Percentiles rank a stretch among this genome's conserved stretches.
phyloP scores from a whole-genome alignment of 2,888 invertebrate species.

The Choristoneura rosaceana region DNA sequence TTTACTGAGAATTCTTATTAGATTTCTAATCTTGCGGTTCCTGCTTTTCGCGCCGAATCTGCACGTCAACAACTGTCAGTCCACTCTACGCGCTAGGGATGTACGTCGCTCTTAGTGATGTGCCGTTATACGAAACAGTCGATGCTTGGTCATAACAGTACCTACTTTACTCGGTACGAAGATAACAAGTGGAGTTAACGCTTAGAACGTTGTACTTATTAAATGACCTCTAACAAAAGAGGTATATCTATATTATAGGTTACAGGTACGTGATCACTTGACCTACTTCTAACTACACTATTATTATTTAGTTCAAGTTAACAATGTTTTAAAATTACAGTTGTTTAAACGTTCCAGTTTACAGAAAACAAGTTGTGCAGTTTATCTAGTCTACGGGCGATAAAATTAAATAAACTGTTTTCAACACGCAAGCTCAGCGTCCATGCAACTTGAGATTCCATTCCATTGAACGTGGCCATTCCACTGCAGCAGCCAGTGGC shows the following conservation, averaged over 20 bases:
- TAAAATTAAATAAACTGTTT: conserved; percentile 27
- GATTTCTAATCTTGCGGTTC: no score
- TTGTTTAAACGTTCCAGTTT: conserved; percentile 5
- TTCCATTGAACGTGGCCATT: conserved; percentile 54
- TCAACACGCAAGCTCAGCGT: conserved; percentile 24
- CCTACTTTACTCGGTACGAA: background rate
- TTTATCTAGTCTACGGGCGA: conserved; percentile 23
- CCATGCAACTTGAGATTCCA: conserved; percentile 44
- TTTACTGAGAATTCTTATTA: no score
- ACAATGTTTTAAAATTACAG: background rate
- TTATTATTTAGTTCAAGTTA: conserved; percentile 4
- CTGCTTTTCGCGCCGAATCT: no score
- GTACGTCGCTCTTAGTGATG: no score
- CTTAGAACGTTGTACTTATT: no score
- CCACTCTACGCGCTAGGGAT: no score
- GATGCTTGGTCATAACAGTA: no score
- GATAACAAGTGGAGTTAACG: background rate
- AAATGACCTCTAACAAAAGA: no score
- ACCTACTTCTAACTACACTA: conserved; percentile 1
- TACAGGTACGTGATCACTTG: background rate
- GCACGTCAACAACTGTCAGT: no score
- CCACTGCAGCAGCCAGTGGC: conserved; percentile 46
- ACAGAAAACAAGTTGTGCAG: conserved; percentile 24
- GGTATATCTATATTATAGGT: background rate
- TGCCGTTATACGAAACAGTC: no score